phyloP scores from a whole-genome alignment of 2,888 invertebrate genomes.

The Mactromeris polynyma region DNA sequence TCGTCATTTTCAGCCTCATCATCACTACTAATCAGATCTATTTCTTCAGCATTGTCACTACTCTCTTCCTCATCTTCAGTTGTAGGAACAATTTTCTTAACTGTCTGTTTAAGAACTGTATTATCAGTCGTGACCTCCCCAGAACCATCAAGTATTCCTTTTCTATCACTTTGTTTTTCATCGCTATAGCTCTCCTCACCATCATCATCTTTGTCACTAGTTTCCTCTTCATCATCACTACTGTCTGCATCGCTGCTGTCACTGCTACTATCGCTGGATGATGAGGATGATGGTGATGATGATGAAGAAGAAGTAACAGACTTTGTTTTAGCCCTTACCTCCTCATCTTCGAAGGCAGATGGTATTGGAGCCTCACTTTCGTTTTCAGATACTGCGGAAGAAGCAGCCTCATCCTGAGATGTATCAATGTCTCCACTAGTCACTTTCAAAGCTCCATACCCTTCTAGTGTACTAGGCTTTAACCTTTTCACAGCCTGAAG shows the following conservation, averaged over 20 bases:
- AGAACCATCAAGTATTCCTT: conserved; percentile 8
- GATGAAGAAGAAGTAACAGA: conserved; percentile 47
- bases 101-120: conserved; percentile 17
- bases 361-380: conserved; percentile 52
- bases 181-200: conserved; percentile 28
- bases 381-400: conserved; percentile 28
- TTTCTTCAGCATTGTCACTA: conserved; percentile 53
- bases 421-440: conserved; percentile 38
- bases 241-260: conserved; percentile 22
- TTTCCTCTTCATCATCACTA: conserved; percentile 33
- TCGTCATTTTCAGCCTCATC: conserved; percentile 47
- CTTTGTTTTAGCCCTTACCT: conserved; percentile 21
- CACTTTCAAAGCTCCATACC: background rate
- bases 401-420: conserved; percentile 18
- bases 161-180: conserved; percentile 31
- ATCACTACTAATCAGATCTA: conserved; percentile 47
- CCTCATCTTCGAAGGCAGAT: conserved; percentile 31
- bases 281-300: conserved; percentile 45
- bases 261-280: conserved; percentile 8
- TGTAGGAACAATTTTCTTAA: conserved; percentile 4
- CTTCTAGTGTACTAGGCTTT: conserved; percentile 35
- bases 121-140: conserved; percentile 35
- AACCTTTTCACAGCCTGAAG: conserved; percentile 61
- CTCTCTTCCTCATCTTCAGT: conserved; percentile 49
- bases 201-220: conserved; percentile 33